Evolutionary conservation across 2,888 invertebrate species (phyloP).

Genomic region (Chrysina gloriosa): DNA sequence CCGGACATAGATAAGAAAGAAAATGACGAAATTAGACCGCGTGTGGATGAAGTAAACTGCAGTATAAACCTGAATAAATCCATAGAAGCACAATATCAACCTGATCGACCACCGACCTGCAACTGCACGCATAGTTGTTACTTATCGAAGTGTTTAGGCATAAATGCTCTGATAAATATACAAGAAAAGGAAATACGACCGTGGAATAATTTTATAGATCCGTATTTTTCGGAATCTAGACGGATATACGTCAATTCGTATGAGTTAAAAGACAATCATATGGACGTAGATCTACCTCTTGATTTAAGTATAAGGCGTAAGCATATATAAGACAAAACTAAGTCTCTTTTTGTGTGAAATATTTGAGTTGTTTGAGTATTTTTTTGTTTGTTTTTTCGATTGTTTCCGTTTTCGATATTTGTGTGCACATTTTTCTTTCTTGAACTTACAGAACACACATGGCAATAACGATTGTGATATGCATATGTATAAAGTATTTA

Average conservation of each 20-base stretch:
- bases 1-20: constrained; percentile 17
- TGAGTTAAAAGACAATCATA: constrained; percentile 50
- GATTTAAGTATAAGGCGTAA: constrained; percentile 72
- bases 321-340: constrained; percentile 52
- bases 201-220: constrained; percentile 49
- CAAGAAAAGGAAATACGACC: constrained; percentile 38
- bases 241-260: constrained; percentile 42
- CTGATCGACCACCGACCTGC: constrained; percentile 39
- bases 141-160: constrained; percentile 47
- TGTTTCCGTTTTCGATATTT: constrained; percentile 7
- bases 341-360: constrained; percentile 36
- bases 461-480: constrained; percentile 41
- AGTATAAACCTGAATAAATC: constrained; percentile 35
- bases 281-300: constrained; percentile 69
- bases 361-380: constrained; percentile 25
- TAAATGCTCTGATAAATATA: constrained; percentile 55
- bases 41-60: constrained; percentile 16
- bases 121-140: constrained; percentile 53
- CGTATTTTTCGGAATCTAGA: constrained; percentile 40
- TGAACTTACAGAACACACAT: constrained; percentile 17
- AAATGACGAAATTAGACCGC: constrained; percentile 3
- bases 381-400: constrained; percentile 9
- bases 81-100: constrained; percentile 14
- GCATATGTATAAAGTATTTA: constrained; percentile 33
- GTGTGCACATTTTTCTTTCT: constrained; percentile 16